These are phyloP conservation scores for Anthrax anthrax DNA, from an alignment of 2,888 invertebrate species.

Conservation along the genomic window DNA sequence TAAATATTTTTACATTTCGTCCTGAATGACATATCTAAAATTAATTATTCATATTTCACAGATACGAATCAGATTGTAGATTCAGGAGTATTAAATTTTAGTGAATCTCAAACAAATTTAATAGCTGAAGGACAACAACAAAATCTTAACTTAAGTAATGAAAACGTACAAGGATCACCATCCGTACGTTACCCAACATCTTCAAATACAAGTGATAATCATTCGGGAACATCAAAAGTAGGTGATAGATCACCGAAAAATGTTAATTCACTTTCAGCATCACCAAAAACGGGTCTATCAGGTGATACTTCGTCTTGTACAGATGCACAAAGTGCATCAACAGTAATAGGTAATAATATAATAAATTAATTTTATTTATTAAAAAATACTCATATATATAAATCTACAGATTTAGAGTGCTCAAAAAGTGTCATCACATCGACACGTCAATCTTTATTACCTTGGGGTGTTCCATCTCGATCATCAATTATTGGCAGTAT, in stretches of 20 bases:
- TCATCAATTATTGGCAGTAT: slow-evolving; percentile 30
- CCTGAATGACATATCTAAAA: too few relatives aligned
- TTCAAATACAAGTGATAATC: slow-evolving; percentile 4
- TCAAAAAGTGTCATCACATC: slow-evolving; percentile 19
- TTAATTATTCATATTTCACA: too few relatives aligned
- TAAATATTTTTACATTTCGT: too few relatives aligned
- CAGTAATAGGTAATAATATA: slow-evolving; percentile 3
- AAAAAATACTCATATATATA: too few relatives aligned
- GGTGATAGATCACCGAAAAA: slow-evolving; percentile 11
- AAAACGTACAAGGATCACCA: slow-evolving; percentile 13
- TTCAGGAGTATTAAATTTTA: background rate
- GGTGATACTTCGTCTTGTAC: slow-evolving; percentile 4
- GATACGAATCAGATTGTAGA: slow-evolving; percentile 4
- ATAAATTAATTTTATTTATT: background rate
- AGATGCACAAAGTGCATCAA: slow-evolving; percentile 4
- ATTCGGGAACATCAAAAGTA: slow-evolving; percentile 5
- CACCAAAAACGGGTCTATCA: slow-evolving; percentile 7
- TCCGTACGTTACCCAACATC: slow-evolving; percentile 11
- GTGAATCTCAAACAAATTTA: slow-evolving; percentile 13
- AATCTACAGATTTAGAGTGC: slow-evolving; percentile 7
- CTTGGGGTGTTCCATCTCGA: slow-evolving; percentile 57
- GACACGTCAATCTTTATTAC: slow-evolving; percentile 48
- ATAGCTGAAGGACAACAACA: slow-evolving; percentile 18
- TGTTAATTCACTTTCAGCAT: slow-evolving; percentile 6
- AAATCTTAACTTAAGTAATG: slow-evolving; percentile 9